These are phyloP conservation scores for Spheniscus mendiculus DNA, from an alignment of 2,113 vertebrate species.

Conservation along the genomic window DNA sequence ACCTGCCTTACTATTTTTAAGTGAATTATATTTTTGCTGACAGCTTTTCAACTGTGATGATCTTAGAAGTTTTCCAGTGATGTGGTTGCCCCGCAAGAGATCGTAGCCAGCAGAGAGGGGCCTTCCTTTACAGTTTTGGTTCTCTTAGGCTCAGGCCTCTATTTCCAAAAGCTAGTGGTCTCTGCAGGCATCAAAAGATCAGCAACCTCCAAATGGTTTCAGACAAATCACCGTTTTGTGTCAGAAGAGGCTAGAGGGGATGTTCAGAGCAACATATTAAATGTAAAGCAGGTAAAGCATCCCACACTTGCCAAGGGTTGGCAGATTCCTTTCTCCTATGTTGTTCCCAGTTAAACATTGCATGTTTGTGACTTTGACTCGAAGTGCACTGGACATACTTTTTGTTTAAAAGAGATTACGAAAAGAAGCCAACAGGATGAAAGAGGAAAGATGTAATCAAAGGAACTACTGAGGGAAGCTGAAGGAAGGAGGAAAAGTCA, in stretches of 20 bases:
- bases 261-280: conserved; percentile 39
- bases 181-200: conserved; percentile 21
- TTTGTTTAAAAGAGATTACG: background rate
- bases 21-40: background rate
- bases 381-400: background rate
- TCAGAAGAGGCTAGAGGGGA: conserved; percentile 28
- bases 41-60: background rate
- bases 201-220: conserved; percentile 10
- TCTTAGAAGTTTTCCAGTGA: background rate
- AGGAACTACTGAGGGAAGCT: background rate
- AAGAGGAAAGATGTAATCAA: background rate
- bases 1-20: background rate
- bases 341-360: background rate
- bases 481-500: background rate
- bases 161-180: background rate
- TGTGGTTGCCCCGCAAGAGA: background rate
- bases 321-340: background rate
- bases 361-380: background rate
- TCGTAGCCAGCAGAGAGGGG: background rate
- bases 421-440: background rate
- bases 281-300: background rate
- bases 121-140: background rate
- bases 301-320: background rate
- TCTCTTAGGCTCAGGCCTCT: background rate
- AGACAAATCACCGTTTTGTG: background rate